Percentiles rank a stretch among this genome's conserved stretches.
Conservation (phyloP, 2,113 vertebrate species). For the Sterna hirundo region DNA sequence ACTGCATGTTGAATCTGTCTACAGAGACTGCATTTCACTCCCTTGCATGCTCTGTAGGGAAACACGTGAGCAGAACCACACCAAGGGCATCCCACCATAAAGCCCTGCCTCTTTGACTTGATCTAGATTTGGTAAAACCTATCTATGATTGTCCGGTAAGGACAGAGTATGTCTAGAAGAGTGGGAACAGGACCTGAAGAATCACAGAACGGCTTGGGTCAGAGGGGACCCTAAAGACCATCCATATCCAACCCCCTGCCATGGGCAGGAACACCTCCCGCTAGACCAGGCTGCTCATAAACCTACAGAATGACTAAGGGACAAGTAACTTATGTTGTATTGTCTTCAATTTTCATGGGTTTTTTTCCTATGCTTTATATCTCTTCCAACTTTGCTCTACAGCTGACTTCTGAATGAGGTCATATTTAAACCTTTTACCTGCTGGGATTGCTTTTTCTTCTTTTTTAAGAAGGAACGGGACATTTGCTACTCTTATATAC, state of each 20-base stretch:
- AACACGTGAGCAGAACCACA: not conserved
- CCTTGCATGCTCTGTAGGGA: fast-evolving
- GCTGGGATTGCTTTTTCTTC: not conserved
- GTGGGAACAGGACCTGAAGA: not conserved
- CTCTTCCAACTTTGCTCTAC: not conserved
- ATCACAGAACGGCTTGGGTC: not conserved
- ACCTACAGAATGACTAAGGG: not conserved
- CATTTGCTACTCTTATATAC: not conserved
- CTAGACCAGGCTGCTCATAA: not conserved
- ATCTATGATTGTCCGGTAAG: too few species aligned
- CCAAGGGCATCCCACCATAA: fast-evolving
- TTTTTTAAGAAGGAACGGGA: not conserved
- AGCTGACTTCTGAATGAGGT: not conserved
- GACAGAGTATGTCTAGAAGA: too few species aligned
- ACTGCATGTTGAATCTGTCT: not conserved
- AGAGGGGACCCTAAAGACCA: not conserved
- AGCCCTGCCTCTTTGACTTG: not conserved
- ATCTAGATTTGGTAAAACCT: not conserved
- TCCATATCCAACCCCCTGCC: not conserved
- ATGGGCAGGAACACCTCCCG: not conserved
- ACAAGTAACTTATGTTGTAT: not conserved
- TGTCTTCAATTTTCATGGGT: not conserved
- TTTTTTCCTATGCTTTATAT: not conserved
- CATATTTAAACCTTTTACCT: not conserved
- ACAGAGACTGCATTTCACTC: not conserved